Evolutionary conservation across 2,113 vertebrate species (phyloP).

Genomic region (Pipra filicauda): DNA sequence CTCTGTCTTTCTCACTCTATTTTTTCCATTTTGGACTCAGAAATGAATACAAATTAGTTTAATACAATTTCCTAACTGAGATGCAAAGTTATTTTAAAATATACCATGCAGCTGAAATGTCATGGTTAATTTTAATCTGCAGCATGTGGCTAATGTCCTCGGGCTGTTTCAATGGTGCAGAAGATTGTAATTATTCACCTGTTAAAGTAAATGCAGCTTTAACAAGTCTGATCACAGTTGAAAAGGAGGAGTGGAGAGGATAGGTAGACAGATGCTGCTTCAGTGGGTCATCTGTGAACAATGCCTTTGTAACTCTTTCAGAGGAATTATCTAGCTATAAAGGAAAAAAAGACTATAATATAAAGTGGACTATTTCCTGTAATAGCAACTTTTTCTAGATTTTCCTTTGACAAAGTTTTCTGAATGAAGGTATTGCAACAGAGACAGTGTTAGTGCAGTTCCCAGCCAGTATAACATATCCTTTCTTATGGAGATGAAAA

Average conservation of each 20-base stretch:
- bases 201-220: conserved; percentile 23
- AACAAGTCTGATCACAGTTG: conserved; percentile 15
- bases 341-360: not conserved
- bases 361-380: not conserved
- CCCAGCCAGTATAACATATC: not conserved
- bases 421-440: not conserved
- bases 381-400: not conserved
- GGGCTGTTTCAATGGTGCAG: conserved; percentile 8
- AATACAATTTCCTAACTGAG: conserved; percentile 33
- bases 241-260: conserved; percentile 8
- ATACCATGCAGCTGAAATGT: conserved; percentile 10
- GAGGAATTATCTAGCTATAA: not conserved
- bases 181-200: conserved; percentile 59
- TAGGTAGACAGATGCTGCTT: conserved; percentile 32
- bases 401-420: not conserved
- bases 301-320: conserved; percentile 1
- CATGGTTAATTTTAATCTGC: conserved; percentile 35
- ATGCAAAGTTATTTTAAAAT: not conserved
- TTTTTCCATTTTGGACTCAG: not conserved
- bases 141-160: not conserved
- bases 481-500: not conserved
- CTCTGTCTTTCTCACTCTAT: not conserved
- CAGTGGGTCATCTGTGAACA: not conserved
- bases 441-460: not conserved
- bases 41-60: conserved; percentile 19